phyloP scores from a whole-genome alignment of 2,113 vertebrate species.

The Sinosuthora webbiana region DNA sequence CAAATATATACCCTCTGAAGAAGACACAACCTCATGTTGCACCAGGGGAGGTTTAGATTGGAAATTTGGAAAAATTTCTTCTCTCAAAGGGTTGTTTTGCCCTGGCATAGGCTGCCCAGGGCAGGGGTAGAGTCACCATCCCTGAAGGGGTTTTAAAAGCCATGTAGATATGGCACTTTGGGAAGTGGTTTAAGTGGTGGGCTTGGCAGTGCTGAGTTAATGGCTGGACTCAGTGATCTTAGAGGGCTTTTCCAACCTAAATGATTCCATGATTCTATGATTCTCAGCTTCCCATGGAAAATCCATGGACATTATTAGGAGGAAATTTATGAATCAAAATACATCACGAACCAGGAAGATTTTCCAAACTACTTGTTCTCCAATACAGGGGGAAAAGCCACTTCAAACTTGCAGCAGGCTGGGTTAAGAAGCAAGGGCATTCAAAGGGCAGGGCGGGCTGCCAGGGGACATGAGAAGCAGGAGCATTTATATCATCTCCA shows the following conservation, averaged over 20 bases:
- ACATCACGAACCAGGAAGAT: neutral
- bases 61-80: neutral
- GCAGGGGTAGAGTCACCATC: neutral
- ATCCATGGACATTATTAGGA: neutral
- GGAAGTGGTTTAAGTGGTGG: neutral
- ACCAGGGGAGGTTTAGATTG: neutral
- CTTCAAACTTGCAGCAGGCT: neutral
- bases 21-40: neutral
- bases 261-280: neutral
- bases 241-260: neutral
- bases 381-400: neutral
- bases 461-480: neutral
- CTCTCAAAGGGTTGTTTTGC: neutral
- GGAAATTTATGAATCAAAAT: neutral
- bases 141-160: neutral
- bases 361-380: neutral
- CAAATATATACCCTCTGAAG: rapidly evolving
- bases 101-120: neutral
- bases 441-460: neutral
- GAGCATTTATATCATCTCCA: neutral
- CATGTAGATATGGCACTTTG: neutral
- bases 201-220: neutral
- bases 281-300: neutral
- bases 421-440: neutral
- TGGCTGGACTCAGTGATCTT: neutral